Conservation (phyloP, 2,888 invertebrate genomes). For the Liodrosophila aerea region DNA sequence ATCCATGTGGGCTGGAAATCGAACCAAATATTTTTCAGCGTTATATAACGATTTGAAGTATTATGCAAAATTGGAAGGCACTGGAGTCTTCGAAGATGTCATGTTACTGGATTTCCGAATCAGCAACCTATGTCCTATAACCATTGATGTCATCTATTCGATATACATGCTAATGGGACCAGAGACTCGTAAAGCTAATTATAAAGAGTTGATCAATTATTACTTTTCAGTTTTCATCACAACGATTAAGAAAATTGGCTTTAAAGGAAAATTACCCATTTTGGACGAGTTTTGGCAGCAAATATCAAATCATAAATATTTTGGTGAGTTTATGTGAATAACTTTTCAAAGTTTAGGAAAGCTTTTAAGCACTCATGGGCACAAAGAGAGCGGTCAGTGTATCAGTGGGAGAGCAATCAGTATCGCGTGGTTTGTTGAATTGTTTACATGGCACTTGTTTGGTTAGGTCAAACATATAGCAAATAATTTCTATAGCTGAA, state of each 20-base stretch:
- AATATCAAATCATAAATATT: slow-evolving; percentile 56
- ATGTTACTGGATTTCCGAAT: slow-evolving; percentile 67
- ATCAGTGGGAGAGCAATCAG: no score
- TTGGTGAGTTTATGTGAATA: slow-evolving; percentile 40
- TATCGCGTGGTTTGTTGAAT: slow-evolving; percentile 2
- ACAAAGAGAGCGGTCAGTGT: no score
- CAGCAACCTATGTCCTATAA: slow-evolving; percentile 50
- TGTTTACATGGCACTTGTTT: no score
- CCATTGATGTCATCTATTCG: slow-evolving; percentile 62
- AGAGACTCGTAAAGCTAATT: slow-evolving; percentile 45
- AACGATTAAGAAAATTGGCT: slow-evolving; percentile 41
- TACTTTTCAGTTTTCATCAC: slow-evolving; percentile 42
- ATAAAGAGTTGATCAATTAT: slow-evolving; percentile 49
- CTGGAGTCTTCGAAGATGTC: slow-evolving; percentile 37
- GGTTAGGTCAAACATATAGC: no score
- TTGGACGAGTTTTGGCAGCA: slow-evolving; percentile 56
- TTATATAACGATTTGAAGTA: no score
- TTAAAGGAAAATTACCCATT: slow-evolving; percentile 51
- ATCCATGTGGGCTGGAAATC: no score
- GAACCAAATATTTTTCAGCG: no score
- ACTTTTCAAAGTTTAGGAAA: no score
- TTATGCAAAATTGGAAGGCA: no score
- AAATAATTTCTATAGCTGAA: no score
- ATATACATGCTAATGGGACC: slow-evolving; percentile 51
- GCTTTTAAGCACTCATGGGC: no score